These are phyloP conservation scores for Tethya wilhelma DNA, from an alignment of 37 sponge, comb jelly and placozoan genomes.

Conservation along the genomic window DNA sequence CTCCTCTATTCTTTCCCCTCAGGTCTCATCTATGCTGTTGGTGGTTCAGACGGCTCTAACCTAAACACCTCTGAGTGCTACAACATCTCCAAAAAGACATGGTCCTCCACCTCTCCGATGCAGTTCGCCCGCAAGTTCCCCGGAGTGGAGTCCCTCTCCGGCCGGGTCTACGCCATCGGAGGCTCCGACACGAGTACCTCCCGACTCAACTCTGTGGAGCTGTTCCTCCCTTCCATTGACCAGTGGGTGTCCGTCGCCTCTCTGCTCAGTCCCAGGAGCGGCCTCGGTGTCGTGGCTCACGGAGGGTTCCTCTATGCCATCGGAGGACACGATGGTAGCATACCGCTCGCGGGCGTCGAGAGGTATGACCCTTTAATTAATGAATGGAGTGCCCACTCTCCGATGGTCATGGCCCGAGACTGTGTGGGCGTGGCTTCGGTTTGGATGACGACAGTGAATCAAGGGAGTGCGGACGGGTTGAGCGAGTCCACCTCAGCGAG, in stretches of 20 bases:
- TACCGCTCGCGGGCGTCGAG: conserved; percentile 40
- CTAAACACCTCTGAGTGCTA: conserved; percentile 73
- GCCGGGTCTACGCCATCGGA: conserved; percentile 51
- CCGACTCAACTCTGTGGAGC: conserved; percentile 50
- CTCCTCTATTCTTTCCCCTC: not conserved
- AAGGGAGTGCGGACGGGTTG: too few species aligned
- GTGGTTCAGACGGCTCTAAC: conserved; percentile 58
- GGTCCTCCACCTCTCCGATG: conserved; percentile 61
- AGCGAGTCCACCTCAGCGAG: too few species aligned
- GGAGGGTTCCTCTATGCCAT: conserved; percentile 56
- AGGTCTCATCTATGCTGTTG: conserved; percentile 70
- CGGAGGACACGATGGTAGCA: conserved; percentile 70
- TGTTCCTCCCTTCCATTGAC: conserved; percentile 49
- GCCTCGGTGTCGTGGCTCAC: conserved; percentile 55
- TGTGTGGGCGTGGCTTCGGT: conserved; percentile 29
- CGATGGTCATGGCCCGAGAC: conserved; percentile 41
- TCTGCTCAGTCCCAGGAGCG: conserved; percentile 58
- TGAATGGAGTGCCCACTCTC: conserved; percentile 46
- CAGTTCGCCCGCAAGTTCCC: conserved; percentile 50
- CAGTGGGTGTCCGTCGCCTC: conserved; percentile 58
- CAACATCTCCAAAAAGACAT: conserved; percentile 34
- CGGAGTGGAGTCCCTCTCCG: conserved; percentile 37
- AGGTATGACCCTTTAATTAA: conserved; percentile 68
- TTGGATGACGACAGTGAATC: too few species aligned
- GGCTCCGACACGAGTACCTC: conserved; percentile 38